phyloP scores from a whole-genome alignment of 2,888 invertebrate species.

The Synergus gifuensis region DNA sequence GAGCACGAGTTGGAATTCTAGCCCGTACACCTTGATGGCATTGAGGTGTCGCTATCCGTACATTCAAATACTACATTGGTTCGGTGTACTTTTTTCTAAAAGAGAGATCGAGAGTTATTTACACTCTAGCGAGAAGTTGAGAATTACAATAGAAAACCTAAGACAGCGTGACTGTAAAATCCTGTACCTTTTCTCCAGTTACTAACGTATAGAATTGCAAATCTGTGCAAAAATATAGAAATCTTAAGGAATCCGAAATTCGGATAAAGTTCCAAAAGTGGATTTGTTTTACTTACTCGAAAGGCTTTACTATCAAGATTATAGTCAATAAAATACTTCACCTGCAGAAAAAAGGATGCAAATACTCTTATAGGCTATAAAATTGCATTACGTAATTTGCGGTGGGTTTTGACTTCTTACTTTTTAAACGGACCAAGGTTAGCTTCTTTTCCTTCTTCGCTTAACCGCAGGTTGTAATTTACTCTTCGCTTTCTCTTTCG shows the following conservation, averaged over 20 bases:
- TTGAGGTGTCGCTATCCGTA: constrained; percentile 62
- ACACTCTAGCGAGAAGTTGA: constrained; percentile 9
- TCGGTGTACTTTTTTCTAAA: constrained; percentile 45
- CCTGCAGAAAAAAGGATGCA: constrained; percentile 31
- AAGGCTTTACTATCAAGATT: constrained; percentile 6
- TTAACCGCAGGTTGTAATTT: constrained; percentile 36
- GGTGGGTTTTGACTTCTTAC: constrained; percentile 25
- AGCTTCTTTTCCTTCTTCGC: constrained; percentile 37
- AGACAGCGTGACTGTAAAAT: not conserved
- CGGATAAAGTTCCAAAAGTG: not conserved
- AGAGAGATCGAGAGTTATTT: constrained; percentile 43
- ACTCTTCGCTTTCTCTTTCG: constrained; percentile 41
- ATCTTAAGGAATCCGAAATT: not conserved
- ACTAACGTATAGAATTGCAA: not conserved
- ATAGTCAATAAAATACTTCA: not conserved
- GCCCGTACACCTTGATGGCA: constrained; percentile 62
- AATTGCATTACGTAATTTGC: constrained; percentile 30
- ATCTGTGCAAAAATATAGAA: not conserved
- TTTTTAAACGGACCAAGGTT: constrained; percentile 35
- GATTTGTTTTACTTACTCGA: not conserved
- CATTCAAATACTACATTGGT: constrained; percentile 49
- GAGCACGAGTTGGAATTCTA: constrained; percentile 67
- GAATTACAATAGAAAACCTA: not conserved
- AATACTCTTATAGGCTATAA: constrained; percentile 21
- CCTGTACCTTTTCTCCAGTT: not conserved